These are phyloP conservation scores for Oscheius sp. DNA, from an alignment of 1,140 invertebrate species.

Conservation along the genomic window DNA sequence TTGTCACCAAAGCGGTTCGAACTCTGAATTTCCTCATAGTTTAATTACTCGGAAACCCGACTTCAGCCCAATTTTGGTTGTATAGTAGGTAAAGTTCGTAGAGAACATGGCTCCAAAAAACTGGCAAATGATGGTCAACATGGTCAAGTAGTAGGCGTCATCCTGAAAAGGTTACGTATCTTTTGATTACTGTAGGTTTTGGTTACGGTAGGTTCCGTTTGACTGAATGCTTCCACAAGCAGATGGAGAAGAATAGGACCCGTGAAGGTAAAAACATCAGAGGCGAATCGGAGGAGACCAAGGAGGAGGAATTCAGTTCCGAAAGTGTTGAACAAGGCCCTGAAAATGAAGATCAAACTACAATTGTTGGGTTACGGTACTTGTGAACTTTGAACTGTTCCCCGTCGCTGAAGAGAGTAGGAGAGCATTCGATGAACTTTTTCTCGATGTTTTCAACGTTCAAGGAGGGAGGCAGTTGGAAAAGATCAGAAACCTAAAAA, in stretches of 20 bases:
- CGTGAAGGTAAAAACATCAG: conserved; percentile 79
- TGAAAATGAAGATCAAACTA: neutral
- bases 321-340: conserved; percentile 75
- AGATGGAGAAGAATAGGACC: conserved; percentile 82
- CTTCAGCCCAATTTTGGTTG: conserved; percentile 80
- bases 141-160: conserved; percentile 29
- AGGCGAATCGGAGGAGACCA: conserved; percentile 79
- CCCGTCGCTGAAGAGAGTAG: conserved; percentile 42
- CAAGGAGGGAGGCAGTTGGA: conserved; percentile 50
- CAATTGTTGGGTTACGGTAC: conserved; percentile 40
- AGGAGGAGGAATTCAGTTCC: conserved; percentile 82
- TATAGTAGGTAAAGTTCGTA: conserved; percentile 83
- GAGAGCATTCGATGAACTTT: conserved; percentile 48
- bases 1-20: conserved; percentile 75
- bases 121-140: conserved; percentile 59
- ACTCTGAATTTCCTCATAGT: neutral
- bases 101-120: conserved; percentile 73
- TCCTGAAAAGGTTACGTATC: conserved; percentile 38
- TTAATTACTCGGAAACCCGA: neutral
- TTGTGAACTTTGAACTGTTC: conserved; percentile 68
- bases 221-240: conserved; percentile 68
- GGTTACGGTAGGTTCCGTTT: conserved; percentile 77
- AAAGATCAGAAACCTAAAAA: conserved; percentile 53
- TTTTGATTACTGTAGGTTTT: conserved; percentile 14
- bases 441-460: conserved; percentile 42